phyloP scores from a whole-genome alignment of 2,113 vertebrate species.

The Mirounga angustirostris region DNA sequence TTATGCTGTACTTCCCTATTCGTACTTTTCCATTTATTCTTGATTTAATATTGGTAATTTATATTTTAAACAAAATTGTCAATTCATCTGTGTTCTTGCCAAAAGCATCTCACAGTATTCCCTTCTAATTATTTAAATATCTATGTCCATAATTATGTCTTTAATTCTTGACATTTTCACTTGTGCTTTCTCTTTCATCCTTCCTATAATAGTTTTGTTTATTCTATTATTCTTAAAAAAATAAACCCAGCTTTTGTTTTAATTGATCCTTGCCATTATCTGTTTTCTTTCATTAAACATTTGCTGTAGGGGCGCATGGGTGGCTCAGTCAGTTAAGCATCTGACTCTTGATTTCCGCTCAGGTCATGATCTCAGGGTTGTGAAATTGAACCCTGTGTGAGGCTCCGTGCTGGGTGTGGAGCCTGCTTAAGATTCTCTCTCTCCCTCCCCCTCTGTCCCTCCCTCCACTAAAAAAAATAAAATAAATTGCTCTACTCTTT shows the following conservation, averaged over 20 bases:
- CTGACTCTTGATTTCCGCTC: neutral
- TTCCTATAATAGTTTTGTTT: neutral
- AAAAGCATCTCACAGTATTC: neutral
- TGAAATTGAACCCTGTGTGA: neutral
- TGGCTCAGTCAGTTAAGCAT: neutral
- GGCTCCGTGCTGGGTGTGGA: neutral
- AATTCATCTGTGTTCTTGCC: neutral
- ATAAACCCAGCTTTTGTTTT: neutral
- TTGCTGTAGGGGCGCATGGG: neutral
- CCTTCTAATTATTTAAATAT: neutral
- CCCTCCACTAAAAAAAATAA: neutral
- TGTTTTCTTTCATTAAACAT: conserved; percentile 41
- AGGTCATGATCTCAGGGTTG: too few species aligned
- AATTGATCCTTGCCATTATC: neutral
- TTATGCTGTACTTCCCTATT: neutral
- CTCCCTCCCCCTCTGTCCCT: neutral
- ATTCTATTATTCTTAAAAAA: neutral
- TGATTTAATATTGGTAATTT: conserved; percentile 5
- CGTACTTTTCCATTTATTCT: neutral
- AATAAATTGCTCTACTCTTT: neutral
- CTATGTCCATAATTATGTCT: neutral
- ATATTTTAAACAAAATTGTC: neutral
- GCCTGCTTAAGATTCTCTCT: neutral
- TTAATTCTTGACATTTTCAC: neutral
- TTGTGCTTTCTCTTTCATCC: neutral